Evolutionary conservation across 2,113 vertebrate species (phyloP).

Genomic region (Gila orcuttii): DNA sequence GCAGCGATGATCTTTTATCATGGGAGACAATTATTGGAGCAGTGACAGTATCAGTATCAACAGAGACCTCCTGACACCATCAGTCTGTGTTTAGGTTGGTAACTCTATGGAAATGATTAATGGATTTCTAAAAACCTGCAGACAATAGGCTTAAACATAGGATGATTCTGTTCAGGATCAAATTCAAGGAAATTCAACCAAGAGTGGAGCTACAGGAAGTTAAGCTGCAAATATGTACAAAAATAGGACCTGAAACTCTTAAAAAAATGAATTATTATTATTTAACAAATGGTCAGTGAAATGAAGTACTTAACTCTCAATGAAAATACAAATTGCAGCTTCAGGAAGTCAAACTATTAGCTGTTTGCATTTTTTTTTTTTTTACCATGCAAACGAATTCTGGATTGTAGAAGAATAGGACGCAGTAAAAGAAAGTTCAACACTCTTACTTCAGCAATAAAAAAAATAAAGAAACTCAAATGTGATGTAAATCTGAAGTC

Average conservation of each 20-base stretch:
- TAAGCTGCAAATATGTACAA: neutral
- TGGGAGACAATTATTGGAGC: constrained; percentile 43
- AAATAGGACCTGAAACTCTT: neutral
- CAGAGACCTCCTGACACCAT: constrained; percentile 40
- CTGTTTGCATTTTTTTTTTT: neutral
- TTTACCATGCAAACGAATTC: neutral
- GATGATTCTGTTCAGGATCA: neutral
- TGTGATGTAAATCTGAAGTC: too few species aligned
- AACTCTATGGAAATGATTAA: neutral
- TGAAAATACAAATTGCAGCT: neutral
- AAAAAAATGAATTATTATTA: neutral
- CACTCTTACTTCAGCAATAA: too few species aligned
- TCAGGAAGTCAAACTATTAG: neutral
- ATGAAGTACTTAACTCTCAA: neutral
- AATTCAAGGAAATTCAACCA: neutral
- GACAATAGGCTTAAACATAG: neutral
- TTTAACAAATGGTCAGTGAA: neutral
- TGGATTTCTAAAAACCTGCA: constrained; percentile 1
- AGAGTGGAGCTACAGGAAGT: neutral
- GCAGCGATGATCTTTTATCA: constrained; percentile 67
- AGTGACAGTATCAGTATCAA: constrained; percentile 41
- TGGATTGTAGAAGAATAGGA: too few species aligned
- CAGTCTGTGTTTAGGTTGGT: constrained; percentile 17
- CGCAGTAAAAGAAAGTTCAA: too few species aligned
- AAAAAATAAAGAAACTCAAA: too few species aligned